These are phyloP conservation scores for Tricholaema leucomelas DNA, from an alignment of 2,113 vertebrate genomes.

Conservation along the genomic window DNA sequence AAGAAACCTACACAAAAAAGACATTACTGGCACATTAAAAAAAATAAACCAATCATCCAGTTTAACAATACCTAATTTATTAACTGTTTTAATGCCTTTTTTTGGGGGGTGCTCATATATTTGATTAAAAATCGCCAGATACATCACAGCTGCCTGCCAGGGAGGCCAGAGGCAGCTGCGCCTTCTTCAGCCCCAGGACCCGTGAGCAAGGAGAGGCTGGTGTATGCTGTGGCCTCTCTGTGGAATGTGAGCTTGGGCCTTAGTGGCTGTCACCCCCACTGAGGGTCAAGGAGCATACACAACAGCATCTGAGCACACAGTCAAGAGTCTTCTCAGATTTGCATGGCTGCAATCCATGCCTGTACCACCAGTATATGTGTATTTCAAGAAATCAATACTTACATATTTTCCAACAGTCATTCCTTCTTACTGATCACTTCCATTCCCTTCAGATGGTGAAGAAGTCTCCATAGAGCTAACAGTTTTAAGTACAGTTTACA, in stretches of 20 bases:
- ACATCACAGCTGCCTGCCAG: neutral
- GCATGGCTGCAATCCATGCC: accelerated
- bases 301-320: neutral
- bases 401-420: accelerated
- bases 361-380: neutral
- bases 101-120: neutral
- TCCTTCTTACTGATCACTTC: neutral
- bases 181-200: accelerated
- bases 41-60: neutral
- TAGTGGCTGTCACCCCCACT: neutral
- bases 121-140: neutral
- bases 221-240: neutral
- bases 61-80: neutral
- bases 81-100: neutral
- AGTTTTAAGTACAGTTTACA: neutral
- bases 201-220: accelerated
- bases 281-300: neutral
- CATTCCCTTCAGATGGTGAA: neutral
- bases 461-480: neutral
- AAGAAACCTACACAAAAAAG: neutral
- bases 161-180: neutral
- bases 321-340: accelerated
- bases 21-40: neutral
- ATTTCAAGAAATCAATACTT: neutral
- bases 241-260: accelerated